Evolutionary conservation across 30 jellyfish, hydroid and myxozoan species (phyloP).

Genomic region (Aurelia sp.): DNA sequence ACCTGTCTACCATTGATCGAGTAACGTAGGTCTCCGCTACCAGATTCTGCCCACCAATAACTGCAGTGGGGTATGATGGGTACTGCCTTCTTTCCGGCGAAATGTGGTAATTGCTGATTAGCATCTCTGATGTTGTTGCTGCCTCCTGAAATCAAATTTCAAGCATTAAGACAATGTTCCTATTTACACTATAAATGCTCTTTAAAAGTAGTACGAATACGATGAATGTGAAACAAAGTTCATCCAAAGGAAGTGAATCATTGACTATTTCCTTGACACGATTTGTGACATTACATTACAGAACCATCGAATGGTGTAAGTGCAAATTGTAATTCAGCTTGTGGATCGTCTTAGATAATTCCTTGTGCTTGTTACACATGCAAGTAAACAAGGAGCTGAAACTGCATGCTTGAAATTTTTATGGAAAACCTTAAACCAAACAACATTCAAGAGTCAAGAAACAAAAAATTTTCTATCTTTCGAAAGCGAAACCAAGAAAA

Average conservation of each 20-base stretch:
- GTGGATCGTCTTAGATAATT: too few species aligned
- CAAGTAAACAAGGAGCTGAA: not conserved
- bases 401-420: not conserved
- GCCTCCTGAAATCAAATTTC: not conserved
- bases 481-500: not conserved
- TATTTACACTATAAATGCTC: not conserved
- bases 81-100: conserved; percentile 35
- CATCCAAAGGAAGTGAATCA: not conserved
- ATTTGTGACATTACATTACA: too few species aligned
- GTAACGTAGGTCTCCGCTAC: conserved; percentile 61
- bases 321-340: too few species aligned
- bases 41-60: not conserved
- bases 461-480: not conserved
- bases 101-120: conserved; percentile 20
- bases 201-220: not conserved
- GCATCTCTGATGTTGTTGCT: conserved; percentile 19
- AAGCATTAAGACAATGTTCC: not conserved
- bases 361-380: too few species aligned
- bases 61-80: not conserved
- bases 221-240: not conserved
- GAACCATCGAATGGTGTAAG: too few species aligned
- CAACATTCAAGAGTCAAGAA: not conserved
- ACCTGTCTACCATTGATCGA: conserved; percentile 43
- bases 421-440: not conserved
- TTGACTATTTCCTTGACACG: not conserved